Percentiles rank a stretch among this genome's conserved stretches.
Evolutionary conservation across 2,113 vertebrate genomes (phyloP).

Genomic region (Campylomormyrus numenius): DNA sequence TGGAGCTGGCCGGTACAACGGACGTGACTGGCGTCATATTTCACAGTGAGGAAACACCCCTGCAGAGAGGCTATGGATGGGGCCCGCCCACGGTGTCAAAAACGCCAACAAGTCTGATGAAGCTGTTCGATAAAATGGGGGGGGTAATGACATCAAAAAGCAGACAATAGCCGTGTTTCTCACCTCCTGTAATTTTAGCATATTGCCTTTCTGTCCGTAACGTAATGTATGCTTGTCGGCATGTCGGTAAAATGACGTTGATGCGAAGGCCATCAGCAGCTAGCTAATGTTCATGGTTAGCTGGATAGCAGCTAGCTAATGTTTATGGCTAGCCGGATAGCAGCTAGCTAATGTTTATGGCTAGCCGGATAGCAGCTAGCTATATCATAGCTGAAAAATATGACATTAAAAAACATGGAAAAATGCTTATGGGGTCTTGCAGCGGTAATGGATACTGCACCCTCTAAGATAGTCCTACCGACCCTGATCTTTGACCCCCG

Average conservation of each 20-base stretch:
- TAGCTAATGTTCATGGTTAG: neutral
- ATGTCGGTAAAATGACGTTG: neutral
- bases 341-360: neutral
- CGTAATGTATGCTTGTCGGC: neutral
- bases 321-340: neutral
- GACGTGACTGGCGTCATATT: neutral
- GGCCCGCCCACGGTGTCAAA: neutral
- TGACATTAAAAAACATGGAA: neutral
- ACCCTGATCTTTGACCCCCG: neutral
- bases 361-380: neutral
- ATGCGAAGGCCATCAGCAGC: neutral
- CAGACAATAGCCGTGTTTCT: neutral
- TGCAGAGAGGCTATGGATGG: neutral
- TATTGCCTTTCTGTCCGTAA: neutral
- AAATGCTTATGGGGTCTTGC: neutral
- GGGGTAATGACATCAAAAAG: neutral
- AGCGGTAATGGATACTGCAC: neutral
- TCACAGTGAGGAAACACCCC: conserved; percentile 4
- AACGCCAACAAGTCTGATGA: neutral
- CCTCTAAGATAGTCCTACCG: neutral
- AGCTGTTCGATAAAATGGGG: neutral
- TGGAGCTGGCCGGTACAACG: neutral
- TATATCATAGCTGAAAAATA: neutral
- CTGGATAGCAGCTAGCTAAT: neutral
- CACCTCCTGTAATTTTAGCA: neutral